Conservation (phyloP, 92 coral and sea anemone genomes). For the Porites rus region DNA sequence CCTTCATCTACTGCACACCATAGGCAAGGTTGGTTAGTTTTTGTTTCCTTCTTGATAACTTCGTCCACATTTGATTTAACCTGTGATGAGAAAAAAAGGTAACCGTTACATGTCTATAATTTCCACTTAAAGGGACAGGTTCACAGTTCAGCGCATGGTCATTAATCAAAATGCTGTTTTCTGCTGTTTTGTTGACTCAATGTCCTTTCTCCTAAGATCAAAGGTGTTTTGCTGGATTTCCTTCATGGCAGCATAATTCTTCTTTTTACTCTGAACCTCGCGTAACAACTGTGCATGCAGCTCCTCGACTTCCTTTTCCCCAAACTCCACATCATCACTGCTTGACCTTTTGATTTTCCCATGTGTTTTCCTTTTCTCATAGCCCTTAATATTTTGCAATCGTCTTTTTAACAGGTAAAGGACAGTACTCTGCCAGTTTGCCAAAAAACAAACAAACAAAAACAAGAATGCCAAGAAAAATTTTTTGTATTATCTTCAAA, state of each 20-base stretch:
- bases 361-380: constrained; percentile 8
- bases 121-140: too few species aligned
- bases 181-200: too few species aligned
- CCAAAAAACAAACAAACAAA: not conserved
- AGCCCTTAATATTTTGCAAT: constrained; percentile 1
- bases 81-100: constrained; percentile 8
- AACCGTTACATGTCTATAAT: not conserved
- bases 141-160: too few species aligned
- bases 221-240: constrained; percentile 17
- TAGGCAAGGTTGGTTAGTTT: constrained; percentile 14
- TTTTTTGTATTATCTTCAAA: too few species aligned
- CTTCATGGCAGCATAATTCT: not conserved
- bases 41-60: constrained; percentile 13
- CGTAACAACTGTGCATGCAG: not conserved
- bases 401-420: not conserved
- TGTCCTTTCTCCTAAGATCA: not conserved
- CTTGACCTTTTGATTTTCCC: not conserved
- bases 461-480: too few species aligned
- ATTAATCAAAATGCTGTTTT: too few species aligned
- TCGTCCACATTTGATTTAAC: constrained; percentile 16
- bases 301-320: not conserved
- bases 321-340: not conserved
- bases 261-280: not conserved
- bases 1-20: constrained; percentile 10
- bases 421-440: constrained; percentile 6